Evolutionary conservation across 2,888 invertebrate species (phyloP), one percentile per base, ranked within the genome.

Genomic region (Dioctria linearis): DNA sequence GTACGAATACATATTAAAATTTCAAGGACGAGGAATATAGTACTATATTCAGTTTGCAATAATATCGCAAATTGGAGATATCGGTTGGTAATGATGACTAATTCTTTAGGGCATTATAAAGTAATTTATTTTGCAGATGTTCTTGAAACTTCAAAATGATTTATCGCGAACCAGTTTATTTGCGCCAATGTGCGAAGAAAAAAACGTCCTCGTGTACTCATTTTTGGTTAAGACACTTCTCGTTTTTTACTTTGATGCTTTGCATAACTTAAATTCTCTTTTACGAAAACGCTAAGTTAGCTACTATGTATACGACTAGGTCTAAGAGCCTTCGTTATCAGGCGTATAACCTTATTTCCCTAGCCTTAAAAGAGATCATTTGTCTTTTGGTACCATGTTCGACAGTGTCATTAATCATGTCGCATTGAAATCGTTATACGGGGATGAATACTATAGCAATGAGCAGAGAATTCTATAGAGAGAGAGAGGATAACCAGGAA

Each of bases 291-390:
- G 66, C 66, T 42, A 66, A 8, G 40, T n/a, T 40, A 65, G 40
- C 39, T 39, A 8, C 6, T 8, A 39, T 13, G 4, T 40, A 37
- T 40, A 40, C 9, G 9, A 11, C 63, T 40, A 63, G 63, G 6
- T 25, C 25, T 42, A 42, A 43, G 67, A 42, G 46, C 49, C 67
- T 46, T 67, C 46, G 67, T 67, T 67, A 67, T 67, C 67, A 46
- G 67, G 67, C 67, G 67, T 46, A 43, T 67, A 67, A 67, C 67
- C 67, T 67, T 67, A 67, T 67, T 67, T 67, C 67, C 67, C 46
- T 46, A 43, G 67, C 46, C 67, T 67, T 42, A 46, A n/a, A 25
- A 67, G 46, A 67, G 67, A 67, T 67, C 67, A 67, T 67, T 67
- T 67, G 67, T 67, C 67, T 67, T 67, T 67, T 67, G 42, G 43